Conservation (phyloP, 2,113 vertebrate species). For the Dromiciops gliroides region DNA sequence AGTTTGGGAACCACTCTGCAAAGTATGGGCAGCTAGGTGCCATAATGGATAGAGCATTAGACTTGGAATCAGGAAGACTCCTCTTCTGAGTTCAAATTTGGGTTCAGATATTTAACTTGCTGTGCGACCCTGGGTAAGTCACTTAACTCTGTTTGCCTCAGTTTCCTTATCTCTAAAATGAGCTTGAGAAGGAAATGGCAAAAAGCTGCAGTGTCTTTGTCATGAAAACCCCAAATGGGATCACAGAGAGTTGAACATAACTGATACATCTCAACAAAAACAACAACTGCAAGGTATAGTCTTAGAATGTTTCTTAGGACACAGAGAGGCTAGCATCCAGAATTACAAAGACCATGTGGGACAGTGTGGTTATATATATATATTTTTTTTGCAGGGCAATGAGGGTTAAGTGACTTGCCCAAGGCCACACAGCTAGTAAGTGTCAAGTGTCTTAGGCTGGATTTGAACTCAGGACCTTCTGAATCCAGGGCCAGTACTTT, state of each 20-base stretch:
- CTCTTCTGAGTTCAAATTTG: background rate
- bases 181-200: background rate
- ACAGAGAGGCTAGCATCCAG: background rate
- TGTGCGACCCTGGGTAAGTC: no score
- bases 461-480: no score
- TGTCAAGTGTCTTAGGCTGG: no score
- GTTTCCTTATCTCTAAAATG: background rate
- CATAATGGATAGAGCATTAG: no score
- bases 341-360: background rate
- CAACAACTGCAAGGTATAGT: background rate
- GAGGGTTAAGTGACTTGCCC: no score
- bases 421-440: no score
- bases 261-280: background rate
- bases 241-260: background rate
- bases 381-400: no score
- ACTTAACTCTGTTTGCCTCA: background rate
- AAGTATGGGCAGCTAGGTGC: background rate
- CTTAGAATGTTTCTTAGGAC: background rate
- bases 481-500: no score
- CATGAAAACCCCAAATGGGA: background rate
- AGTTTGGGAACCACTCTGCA: background rate
- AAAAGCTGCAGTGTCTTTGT: background rate
- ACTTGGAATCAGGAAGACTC: background rate
- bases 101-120: background rate
- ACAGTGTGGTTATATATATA: no score